Conservation (phyloP, 2,888 invertebrate genomes). For the Leptura quadrifasciata region DNA sequence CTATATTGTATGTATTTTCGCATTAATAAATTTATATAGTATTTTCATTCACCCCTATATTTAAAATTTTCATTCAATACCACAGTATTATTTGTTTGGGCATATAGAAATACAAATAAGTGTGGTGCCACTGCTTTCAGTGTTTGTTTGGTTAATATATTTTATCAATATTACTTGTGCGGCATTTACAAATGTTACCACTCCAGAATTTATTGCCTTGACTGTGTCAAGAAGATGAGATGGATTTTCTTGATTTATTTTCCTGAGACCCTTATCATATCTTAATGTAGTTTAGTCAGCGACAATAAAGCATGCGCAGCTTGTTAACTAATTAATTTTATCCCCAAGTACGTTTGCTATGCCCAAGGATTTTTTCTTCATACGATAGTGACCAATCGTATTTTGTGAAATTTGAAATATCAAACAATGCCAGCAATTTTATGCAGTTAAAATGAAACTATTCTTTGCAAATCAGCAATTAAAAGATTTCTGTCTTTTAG, state of each 20-base stretch:
- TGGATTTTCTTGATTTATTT: conserved; percentile 2
- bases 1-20: too few species aligned
- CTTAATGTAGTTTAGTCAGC: neutral
- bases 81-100: neutral
- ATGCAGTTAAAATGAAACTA: too few species aligned
- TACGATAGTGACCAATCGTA: too few species aligned
- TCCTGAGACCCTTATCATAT: conserved; percentile 1
- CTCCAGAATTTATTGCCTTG: neutral
- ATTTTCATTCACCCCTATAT: too few species aligned
- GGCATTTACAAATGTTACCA: neutral
- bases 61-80: too few species aligned
- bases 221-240: neutral
- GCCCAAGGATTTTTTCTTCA: too few species aligned
- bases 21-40: too few species aligned
- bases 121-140: neutral
- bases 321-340: neutral
- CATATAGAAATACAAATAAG: neutral
- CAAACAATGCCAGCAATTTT: too few species aligned
- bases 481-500: too few species aligned
- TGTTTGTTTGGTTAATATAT: neutral
- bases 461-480: too few species aligned
- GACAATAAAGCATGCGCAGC: conserved; percentile 4
- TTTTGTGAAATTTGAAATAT: too few species aligned
- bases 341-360: neutral
- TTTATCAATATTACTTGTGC: neutral